Conservation (phyloP, 1,140 invertebrate species). For the Trachymyrmex cornetzi region DNA sequence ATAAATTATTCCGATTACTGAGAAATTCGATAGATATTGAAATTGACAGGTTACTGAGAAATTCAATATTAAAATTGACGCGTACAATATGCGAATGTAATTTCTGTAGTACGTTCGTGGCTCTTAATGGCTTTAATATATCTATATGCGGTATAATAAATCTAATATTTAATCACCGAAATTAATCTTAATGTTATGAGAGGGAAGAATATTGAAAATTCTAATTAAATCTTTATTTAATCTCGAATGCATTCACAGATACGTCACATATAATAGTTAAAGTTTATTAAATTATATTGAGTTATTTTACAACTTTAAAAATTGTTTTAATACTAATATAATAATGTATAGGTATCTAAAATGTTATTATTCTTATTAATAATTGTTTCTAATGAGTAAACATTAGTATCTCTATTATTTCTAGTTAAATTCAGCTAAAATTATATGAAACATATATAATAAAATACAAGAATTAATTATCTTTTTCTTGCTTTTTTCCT, state of each 20-base stretch:
- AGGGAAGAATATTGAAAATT: not conserved
- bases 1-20: not conserved
- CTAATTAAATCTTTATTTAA: not conserved
- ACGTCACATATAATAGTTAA: not conserved
- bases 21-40: not conserved
- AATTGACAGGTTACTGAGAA: not conserved
- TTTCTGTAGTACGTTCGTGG: not conserved
- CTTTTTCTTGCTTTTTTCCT: not conserved
- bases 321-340: too few relatives aligned
- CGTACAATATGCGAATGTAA: not conserved
- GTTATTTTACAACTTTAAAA: too few relatives aligned
- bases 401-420: not conserved
- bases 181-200: not conserved
- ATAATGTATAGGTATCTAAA: not conserved
- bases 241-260: not conserved
- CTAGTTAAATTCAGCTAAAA: not conserved
- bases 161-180: not conserved
- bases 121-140: not conserved
- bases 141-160: not conserved
- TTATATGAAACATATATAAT: not conserved
- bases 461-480: not conserved
- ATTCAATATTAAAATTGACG: not conserved
- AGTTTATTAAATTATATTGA: not conserved
- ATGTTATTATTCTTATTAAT: not conserved
- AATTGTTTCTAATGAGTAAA: not conserved